Base-by-base conservation (phyloP, 2,113 vertebrate species). In the Panurus biarmicus region DNA sequence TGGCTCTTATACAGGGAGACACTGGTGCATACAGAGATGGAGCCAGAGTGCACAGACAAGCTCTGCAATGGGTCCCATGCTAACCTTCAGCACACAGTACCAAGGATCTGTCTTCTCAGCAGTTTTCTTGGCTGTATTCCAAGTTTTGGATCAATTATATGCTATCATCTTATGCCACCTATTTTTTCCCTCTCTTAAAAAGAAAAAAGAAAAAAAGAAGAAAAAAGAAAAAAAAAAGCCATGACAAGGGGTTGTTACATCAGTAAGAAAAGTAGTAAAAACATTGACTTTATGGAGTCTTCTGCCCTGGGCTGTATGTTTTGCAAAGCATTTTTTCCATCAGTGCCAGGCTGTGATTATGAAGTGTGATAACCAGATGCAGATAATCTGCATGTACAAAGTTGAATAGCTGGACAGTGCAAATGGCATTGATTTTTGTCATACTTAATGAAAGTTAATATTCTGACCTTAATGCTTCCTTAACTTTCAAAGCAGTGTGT, bases 241-340 rank as follows among this genome's bases (percentile, higher is more conserved):
- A n/a, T 18, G 22, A 83, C 48, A 70, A 76, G 91, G n/a, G 9
- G 36, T 66, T 94, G 74, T 95, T 88, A 64, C 36, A 83, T 67
- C 87, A 95, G 9, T 94, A 95, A 97, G 78, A 85, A 85, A 91
- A 77, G 64, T 85, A 93, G 47, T 83, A 71, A 58, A 95, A 97
- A 91, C 89, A 95, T 45, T 28, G 89, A 94, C 85, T 93, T 95
- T 81, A 93, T 96, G 79, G 65, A 93, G 79, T n/a, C 75, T 93
- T 76, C 93, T 90, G 89, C 93, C 90, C 65, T 86, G 82, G 91
- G 94, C 91, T 96, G 90, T 94, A 67, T 91, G 82, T 74, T 96
- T 95, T 93, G 85, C 84, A 88, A 94, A 90, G 82, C 57, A 85
- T 28, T 91, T 95, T 95, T 95, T 71, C 85, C 93, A 73, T 7